These are phyloP conservation scores for Acromyrmex charruanus DNA, from an alignment of 1,140 invertebrate genomes.

Conservation along the genomic window DNA sequence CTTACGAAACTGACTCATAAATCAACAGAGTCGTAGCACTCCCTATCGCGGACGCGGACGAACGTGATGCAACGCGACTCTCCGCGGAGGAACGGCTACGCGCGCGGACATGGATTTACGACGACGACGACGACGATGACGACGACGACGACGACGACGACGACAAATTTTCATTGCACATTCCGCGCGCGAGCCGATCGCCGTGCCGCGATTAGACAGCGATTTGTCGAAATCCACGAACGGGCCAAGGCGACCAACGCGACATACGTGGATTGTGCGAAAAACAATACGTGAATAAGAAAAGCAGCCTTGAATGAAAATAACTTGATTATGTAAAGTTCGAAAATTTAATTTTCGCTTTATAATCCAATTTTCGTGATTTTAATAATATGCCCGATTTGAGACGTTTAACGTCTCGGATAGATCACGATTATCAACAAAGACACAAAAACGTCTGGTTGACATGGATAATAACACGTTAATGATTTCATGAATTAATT, in stretches of 20 bases:
- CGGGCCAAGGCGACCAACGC: background rate
- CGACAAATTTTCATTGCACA: slow-evolving; percentile 57
- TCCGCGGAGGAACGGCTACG: slow-evolving; percentile 38
- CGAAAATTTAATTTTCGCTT: background rate
- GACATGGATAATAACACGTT: background rate
- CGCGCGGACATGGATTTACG: slow-evolving; percentile 52
- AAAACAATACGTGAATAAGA: background rate
- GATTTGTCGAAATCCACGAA: slow-evolving; percentile 52
- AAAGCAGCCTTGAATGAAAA: background rate
- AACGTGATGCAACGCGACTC: slow-evolving; percentile 59
- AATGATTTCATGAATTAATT: slow-evolving; percentile 26
- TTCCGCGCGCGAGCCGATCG: slow-evolving; percentile 43
- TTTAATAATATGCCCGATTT: background rate
- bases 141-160: background rate
- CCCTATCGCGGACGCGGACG: slow-evolving; percentile 53
- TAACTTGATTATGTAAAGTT: background rate
- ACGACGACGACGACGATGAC: slow-evolving; percentile 34
- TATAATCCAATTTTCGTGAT: background rate
- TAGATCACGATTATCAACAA: slow-evolving; percentile 13
- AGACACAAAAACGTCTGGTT: slow-evolving; percentile 24
- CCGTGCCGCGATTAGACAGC: slow-evolving; percentile 36
- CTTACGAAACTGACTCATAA: slow-evolving; percentile 64
- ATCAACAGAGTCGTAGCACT: slow-evolving; percentile 57
- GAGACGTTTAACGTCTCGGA: background rate
- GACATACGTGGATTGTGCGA: background rate